Base-by-base conservation (phyloP, 2,888 invertebrate genomes). In the Chelonus formosanus region DNA sequence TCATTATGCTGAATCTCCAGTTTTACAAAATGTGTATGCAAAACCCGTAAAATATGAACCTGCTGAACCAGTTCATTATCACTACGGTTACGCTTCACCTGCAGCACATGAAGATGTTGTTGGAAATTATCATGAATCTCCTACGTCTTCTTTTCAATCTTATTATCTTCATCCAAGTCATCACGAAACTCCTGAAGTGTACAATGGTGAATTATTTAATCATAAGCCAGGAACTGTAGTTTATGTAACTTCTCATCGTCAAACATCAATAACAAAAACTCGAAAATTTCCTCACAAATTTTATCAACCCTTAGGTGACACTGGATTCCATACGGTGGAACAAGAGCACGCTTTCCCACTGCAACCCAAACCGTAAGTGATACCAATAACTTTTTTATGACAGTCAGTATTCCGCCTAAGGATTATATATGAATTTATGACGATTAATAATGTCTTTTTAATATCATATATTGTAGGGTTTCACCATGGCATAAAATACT, bases 401-500 rank as follows among this genome's bases (percentile, higher is more conserved):
- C 47, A 10, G 55, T 40, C 32, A 5, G 53, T 44, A 59, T 61
- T 61, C 44, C 47, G 56, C 44, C 43, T 44, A 7, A 44, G 40
- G 55, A 45, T 54, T 65, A 66, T 55, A 59, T 59, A 53, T 35
- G 44, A 40, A 61, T 59, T 58, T 50, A 55, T 63, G 40, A 63
- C 62, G 55, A 62, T 65, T 48, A 59, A 32, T 53, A 45, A 34
- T 48, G 10, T 54, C n/a, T 63, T 63, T 44, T 47, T 55, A 43
- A 54, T 57, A 43, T 59, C 40, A 48, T 60, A 70, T 68, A 35
- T 70, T 72, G 40, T 68, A 82, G 82, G 59, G 52, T 77, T 36
- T 79, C 80, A 35, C 89, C 90, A 0, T 90, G 90, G 90, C 88
- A 88, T 78, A 87, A 87, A 71, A 84, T 91, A 47, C 81, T 91